Base-by-base conservation (phyloP, 2,797 vertebrate species). In the Hydrocynus forskahlii region DNA sequence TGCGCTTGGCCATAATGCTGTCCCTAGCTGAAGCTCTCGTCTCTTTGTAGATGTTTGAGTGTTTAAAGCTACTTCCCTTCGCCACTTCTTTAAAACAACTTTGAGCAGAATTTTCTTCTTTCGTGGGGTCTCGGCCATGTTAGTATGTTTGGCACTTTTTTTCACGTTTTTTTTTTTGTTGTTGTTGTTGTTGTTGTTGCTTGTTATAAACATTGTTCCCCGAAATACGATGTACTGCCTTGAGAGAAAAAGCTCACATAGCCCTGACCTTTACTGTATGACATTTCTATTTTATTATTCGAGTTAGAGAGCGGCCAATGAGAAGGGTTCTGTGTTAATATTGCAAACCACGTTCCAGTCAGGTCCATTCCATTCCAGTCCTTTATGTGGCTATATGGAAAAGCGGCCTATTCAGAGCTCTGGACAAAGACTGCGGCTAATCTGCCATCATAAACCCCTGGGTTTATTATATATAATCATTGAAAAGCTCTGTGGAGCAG, bases 251-350 rank as follows among this genome's bases (percentile, higher is more conserved):
- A n/a, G 14, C 16, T 25, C 45, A 54, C n/a, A n/a, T 68, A 40
- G 70, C 21, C 38, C 70, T 73, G 70, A 68, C 76, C 81, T 79
- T 79, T 75, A 79, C 29, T 43, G 55, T 64, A 62, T 83, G 81
- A 45, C 81, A 83, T 79, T 83, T 83, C 62, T 62, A 75, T 75
- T 79, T 83, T 83, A 83, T 75, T 79, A 79, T 79, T 75, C 59
- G 64, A 75, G 62, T 69, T 75, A 78, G 57, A 75, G 76, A 60
- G 12, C 12, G 52, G 25, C 45, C 52, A 43, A 19, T 8, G 35
- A 43, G 35, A 52, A 63, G 25, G 21, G 59, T 25, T 62, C 8
- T 17, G 23, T 29, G 16, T 14, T 21, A 23, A 45, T 21, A n/a
- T 4, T 69, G 40, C 19, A 69, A 21, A 14, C 38, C 4, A 12